Percentiles rank a stretch among this genome's conserved stretches.
These are phyloP conservation scores for Mimachlamys varia DNA, from an alignment of 2,888 invertebrate genomes.

Conservation along the genomic window DNA sequence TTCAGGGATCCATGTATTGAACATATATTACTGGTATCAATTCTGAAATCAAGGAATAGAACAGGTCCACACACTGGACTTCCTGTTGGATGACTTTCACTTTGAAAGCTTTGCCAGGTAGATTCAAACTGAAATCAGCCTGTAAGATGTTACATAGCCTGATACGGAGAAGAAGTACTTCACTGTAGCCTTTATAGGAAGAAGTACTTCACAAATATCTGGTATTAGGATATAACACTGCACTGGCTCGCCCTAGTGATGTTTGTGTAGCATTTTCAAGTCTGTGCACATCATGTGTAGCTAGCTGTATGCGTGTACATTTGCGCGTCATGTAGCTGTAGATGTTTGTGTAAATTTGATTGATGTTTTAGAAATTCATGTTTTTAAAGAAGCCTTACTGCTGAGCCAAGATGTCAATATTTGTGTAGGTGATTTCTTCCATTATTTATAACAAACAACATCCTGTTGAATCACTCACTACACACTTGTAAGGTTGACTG, in stretches of 20 bases:
- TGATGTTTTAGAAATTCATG: background rate
- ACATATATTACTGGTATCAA: background rate
- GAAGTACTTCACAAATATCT: background rate
- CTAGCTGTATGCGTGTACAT: background rate
- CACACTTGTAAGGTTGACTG: background rate
- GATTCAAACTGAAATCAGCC: background rate
- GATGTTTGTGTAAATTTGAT: background rate
- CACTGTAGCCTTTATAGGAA: background rate
- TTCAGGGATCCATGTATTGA: too few species aligned
- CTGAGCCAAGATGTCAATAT: background rate
- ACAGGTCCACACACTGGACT: background rate
- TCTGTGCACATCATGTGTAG: background rate
- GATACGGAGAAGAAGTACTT: background rate
- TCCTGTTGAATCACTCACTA: background rate
- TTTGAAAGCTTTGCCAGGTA: background rate
- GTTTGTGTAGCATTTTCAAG: background rate
- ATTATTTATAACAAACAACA: background rate
- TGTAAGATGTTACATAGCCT: background rate
- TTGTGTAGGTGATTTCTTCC: background rate
- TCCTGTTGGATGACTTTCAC: constrained; percentile 8
- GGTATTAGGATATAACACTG: background rate
- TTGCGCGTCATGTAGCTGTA: too few species aligned
- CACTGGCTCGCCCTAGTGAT: background rate
- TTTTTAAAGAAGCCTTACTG: too few species aligned
- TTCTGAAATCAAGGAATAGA: background rate